Percentiles rank a stretch among this genome's conserved stretches.
Conservation (phyloP, 2,113 vertebrate species). For the Sigmodon hispidus region DNA sequence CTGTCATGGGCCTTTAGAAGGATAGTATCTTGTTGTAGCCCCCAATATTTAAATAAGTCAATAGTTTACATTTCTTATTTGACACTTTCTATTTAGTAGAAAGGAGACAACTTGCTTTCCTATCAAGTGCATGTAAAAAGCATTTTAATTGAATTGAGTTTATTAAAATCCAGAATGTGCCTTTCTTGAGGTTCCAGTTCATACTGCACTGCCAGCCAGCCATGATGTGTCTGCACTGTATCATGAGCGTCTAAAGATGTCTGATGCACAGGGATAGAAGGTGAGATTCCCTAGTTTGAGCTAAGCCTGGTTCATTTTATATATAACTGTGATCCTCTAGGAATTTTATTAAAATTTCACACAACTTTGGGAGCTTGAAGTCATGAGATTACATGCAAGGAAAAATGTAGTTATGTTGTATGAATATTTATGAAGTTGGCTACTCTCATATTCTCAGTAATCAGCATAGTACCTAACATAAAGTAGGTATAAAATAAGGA, state of each 20-base stretch:
- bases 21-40: not conserved
- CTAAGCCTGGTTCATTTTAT: not conserved
- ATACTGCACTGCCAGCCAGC: not conserved
- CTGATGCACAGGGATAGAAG: not conserved
- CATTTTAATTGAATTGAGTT: not conserved
- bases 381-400: not conserved
- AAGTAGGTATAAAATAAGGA: too few relatives aligned
- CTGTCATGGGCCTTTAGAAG: too few relatives aligned
- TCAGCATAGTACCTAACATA: not conserved
- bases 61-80: not conserved
- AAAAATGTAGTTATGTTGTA: not conserved
- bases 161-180: not conserved
- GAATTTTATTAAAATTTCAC: not conserved
- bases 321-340: not conserved
- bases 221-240: not conserved
- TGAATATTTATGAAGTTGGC: not conserved
- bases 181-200: not conserved
- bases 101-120: not conserved
- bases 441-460: not conserved
- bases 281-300: too few relatives aligned
- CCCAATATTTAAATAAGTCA: not conserved
- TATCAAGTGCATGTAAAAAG: not conserved
- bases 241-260: too few relatives aligned
- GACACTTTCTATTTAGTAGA: not conserved
- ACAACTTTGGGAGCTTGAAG: not conserved